phyloP scores from a whole-genome alignment of 37 sponge, comb jelly and placozoan species.

The Dysidea cf. avara region DNA sequence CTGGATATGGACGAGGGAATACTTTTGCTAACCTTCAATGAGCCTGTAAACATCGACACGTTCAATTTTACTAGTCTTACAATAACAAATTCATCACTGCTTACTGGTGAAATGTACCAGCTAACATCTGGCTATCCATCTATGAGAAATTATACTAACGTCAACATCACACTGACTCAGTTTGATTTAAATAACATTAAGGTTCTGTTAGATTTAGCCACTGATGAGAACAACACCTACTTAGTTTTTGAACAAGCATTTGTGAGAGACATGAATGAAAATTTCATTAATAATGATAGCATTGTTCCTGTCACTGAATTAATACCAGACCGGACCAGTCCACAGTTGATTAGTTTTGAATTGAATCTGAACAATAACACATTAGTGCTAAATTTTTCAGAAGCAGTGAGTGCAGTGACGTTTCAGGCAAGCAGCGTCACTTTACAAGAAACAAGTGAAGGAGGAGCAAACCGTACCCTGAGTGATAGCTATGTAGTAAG shows the following conservation, averaged over 20 bases:
- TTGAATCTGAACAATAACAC: conserved; percentile 59
- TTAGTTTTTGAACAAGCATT: conserved; percentile 39
- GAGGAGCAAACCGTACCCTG: conserved; percentile 46
- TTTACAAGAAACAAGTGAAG: conserved; percentile 27
- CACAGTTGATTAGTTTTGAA: conserved; percentile 45
- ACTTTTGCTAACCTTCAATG: conserved; percentile 61
- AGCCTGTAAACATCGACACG: conserved; percentile 63
- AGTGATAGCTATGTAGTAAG: conserved; percentile 37
- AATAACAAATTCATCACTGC: conserved; percentile 24
- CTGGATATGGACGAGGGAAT: conserved; percentile 70
- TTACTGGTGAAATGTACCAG: conserved; percentile 19
- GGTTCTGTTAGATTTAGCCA: conserved; percentile 38
- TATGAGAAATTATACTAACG: conserved; percentile 68
- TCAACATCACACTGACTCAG: conserved; percentile 46
- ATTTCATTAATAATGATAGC: conserved; percentile 5
- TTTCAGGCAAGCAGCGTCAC: conserved; percentile 53
- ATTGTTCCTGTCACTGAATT: conserved; percentile 30
- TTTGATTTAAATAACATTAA: conserved; percentile 75
- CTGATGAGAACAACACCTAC: conserved; percentile 37
- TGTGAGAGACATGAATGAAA: conserved; percentile 75
- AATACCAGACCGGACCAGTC: conserved; percentile 56
- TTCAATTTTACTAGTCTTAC: conserved; percentile 59
- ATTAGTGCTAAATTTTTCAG: conserved; percentile 66
- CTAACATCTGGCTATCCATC: conserved; percentile 55
- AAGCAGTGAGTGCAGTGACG: conserved; percentile 69